Evolutionary conservation across 2,797 vertebrate species (phyloP).

Genomic region (Huso huso): DNA sequence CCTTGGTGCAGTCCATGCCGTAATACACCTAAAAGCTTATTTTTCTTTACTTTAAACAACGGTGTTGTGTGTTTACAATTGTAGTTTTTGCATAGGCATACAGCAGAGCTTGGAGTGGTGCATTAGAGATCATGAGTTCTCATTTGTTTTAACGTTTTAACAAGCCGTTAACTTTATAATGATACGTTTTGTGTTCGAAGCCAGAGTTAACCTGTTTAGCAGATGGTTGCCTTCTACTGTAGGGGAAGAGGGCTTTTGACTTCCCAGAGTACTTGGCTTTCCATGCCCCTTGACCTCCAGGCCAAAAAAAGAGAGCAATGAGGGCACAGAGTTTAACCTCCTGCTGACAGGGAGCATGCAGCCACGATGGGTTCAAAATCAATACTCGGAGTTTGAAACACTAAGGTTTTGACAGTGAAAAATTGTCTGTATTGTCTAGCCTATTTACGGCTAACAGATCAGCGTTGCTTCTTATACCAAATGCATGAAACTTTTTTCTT

Average conservation of each 20-base stretch:
- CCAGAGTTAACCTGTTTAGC: slow-evolving; percentile 61
- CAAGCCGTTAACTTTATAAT: no score
- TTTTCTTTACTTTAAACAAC: no score
- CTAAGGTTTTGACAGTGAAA: slow-evolving; percentile 7
- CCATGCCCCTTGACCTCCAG: slow-evolving; percentile 49
- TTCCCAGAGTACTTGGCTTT: slow-evolving; percentile 56
- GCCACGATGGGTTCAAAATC: slow-evolving; percentile 23
- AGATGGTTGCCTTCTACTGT: slow-evolving; percentile 50
- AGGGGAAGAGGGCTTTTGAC: slow-evolving; percentile 45
- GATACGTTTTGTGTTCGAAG: neutral
- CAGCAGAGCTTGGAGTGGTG: slow-evolving; percentile 1
- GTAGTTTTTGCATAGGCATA: neutral
- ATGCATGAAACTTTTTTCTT: neutral
- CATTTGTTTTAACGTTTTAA: neutral
- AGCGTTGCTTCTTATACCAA: neutral
- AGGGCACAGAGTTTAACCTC: slow-evolving; percentile 49
- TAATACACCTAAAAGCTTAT: no score
- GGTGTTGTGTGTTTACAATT: no score
- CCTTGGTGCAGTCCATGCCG: no score
- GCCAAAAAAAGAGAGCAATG: slow-evolving; percentile 41
- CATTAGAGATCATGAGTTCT: neutral
- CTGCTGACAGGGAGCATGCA: slow-evolving; percentile 34
- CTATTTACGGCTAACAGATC: neutral
- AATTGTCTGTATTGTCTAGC: neutral
- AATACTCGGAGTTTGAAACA: slow-evolving; percentile 31